Percentiles rank a stretch among this genome's conserved stretches.
phyloP scores from a whole-genome alignment of 2,888 invertebrate genomes.

The Muschampia plurimacula region DNA sequence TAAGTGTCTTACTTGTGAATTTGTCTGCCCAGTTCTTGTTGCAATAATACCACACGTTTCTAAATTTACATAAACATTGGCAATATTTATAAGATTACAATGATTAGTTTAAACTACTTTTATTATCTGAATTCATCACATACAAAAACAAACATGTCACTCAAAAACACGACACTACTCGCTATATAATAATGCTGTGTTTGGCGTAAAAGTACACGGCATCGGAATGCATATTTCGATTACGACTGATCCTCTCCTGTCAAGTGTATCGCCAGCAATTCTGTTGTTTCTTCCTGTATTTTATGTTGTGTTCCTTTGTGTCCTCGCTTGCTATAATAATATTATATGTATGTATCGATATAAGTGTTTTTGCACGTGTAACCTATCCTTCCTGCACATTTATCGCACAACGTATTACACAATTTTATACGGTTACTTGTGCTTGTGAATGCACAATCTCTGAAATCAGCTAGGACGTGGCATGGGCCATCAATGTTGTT shows the following conservation, averaged over 20 bases:
- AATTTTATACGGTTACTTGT: constrained; percentile 74
- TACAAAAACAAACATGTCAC: constrained; percentile 58
- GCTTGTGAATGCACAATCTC: constrained; percentile 82
- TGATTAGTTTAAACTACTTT: constrained; percentile 38
- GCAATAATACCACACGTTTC: constrained; percentile 23
- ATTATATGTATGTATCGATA: constrained; percentile 64
- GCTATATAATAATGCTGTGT: constrained; percentile 50
- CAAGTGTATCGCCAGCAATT: constrained; percentile 68
- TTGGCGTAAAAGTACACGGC: constrained; percentile 72
- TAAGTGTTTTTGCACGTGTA: constrained; percentile 81
- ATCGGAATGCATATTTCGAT: constrained; percentile 71
- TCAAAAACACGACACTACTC: constrained; percentile 45
- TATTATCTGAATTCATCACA: constrained; percentile 52
- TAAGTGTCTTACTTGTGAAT: constrained; percentile 24
- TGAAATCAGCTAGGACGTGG: constrained; percentile 72
- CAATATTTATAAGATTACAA: constrained; percentile 52
- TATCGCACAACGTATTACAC: constrained; percentile 76
- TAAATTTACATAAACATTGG: not conserved
- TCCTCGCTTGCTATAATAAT: constrained; percentile 78
- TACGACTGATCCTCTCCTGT: constrained; percentile 70
- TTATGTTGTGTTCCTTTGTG: constrained; percentile 69
- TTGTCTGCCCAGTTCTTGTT: constrained; percentile 18
- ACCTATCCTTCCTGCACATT: constrained; percentile 80
- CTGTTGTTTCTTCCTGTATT: constrained; percentile 67
- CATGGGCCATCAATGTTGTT: constrained; percentile 83